Evolutionary conservation across 2,888 invertebrate genomes (phyloP), one percentile per base, ranked within the genome.

Genomic region (Trisateles emortualis): DNA sequence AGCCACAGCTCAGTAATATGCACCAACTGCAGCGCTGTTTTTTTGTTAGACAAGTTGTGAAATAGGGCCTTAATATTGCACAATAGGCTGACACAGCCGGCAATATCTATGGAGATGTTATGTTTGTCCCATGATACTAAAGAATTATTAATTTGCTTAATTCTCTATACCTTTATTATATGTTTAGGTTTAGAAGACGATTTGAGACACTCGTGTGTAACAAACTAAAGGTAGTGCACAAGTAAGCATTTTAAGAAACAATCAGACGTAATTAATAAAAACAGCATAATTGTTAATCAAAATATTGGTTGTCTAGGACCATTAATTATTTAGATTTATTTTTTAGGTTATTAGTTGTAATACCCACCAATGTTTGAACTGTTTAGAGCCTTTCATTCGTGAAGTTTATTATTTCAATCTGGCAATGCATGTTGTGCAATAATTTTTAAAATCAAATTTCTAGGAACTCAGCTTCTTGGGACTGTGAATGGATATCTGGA

Each of bases 291-390:
- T 42, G 41, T 17, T 24, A 29, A 11, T 47, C 30, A 39, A 46
- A 29, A 9, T n/a, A 3, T 3, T 16, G 10, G 14, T 40, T 9
- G 14, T 26, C 2, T 40, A 26, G 24, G 5, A 40, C 13, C 22
- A 35, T 17, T 13, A 17, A 33, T 49, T 26, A 26, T 42, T 8
- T 36, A 29, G 16, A 26, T 19, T 16, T 24, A 26, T 17, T 19
- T 40, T 40, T 41, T 48, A 33, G 35, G 17, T 17, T 41, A 33
- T 41, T 41, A 47, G 47, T 32, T 47, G 26, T 48, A 41, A 26
- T 17, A n/a, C 13, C 38, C 16, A 36, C 6, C 22, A 24, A 16
- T 14, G 13, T 39, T n/a, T 8, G 16, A 40, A 47, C 22, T 32
- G 22, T 32, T 47, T 32, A 13, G 24, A 40, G 22, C 22, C 39